phyloP scores from a whole-genome alignment of 1,140 invertebrate species.

The Panulirus ornatus region DNA sequence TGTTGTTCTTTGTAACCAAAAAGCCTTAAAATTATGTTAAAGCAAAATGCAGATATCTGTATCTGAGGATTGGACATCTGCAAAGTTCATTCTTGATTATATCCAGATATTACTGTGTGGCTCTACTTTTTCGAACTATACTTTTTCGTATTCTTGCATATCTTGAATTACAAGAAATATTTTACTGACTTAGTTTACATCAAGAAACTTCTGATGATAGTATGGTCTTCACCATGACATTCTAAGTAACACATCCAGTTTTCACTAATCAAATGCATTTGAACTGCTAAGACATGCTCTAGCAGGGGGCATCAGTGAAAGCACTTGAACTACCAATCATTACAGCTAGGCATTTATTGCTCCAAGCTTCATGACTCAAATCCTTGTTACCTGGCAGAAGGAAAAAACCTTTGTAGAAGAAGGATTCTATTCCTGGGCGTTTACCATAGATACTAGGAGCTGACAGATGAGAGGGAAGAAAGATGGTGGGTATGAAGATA shows the following conservation, averaged over 20 bases:
- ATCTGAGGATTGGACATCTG: neutral
- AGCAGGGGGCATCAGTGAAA: conserved; percentile 36
- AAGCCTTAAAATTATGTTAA: neutral
- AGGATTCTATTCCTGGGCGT: conserved; percentile 72
- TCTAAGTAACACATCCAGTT: neutral
- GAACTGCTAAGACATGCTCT: conserved; percentile 23
- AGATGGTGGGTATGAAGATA: conserved; percentile 40
- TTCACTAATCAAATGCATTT: neutral
- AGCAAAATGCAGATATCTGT: neutral
- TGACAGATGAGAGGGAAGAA: conserved; percentile 64
- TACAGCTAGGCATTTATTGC: conserved; percentile 35
- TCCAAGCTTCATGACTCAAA: conserved; percentile 44
- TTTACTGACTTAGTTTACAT: no score
- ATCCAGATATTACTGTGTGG: neutral
- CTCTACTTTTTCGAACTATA: neutral
- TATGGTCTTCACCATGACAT: neutral
- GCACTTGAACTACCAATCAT: conserved; percentile 28
- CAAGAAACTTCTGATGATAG: neutral
- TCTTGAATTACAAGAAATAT: neutral
- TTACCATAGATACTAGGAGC: conserved; percentile 71
- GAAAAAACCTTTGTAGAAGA: conserved; percentile 75
- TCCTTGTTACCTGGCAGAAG: conserved; percentile 64
- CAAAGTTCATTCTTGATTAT: neutral
- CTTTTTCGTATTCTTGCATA: no score
- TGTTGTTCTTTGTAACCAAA: no score